phyloP scores from a whole-genome alignment of 1,140 invertebrate genomes.

The Theocolax elegans region DNA sequence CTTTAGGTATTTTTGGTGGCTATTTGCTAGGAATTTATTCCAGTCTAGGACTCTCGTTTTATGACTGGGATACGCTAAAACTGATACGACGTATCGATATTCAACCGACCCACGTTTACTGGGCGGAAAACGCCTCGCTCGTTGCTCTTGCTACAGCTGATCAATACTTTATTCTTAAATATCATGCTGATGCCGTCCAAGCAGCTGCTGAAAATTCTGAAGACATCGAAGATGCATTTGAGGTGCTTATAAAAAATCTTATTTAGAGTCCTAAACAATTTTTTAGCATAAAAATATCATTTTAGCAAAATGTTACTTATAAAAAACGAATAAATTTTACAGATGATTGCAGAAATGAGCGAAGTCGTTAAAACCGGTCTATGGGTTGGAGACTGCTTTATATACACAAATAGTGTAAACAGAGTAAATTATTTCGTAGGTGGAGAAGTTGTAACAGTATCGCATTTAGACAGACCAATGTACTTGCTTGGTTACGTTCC shows the following conservation, averaged over 20 bases:
- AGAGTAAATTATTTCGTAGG: conserved; percentile 99
- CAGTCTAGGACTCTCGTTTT: conserved; percentile 92
- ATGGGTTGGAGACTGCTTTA: conserved; percentile 99
- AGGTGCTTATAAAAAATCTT: conserved; percentile 71
- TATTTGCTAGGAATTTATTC: conserved; percentile 94
- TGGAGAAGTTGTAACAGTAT: conserved; percentile 97
- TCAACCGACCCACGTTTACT: conserved; percentile 92
- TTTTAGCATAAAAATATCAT: too few species aligned
- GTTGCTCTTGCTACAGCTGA: conserved; percentile 96
- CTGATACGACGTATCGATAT: conserved; percentile 96
- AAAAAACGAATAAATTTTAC: conserved; percentile 51
- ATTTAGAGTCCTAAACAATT: too few species aligned
- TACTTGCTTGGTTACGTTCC: conserved; percentile 98
- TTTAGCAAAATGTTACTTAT: too few species aligned
- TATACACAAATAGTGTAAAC: conserved; percentile 98
- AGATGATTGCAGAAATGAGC: conserved; percentile 88
- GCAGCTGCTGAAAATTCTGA: conserved; percentile 84
- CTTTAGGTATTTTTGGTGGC: conserved; percentile 92
- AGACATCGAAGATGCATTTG: conserved; percentile 97
- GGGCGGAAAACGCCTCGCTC: conserved; percentile 96
- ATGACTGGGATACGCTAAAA: conserved; percentile 96
- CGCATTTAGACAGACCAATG: conserved; percentile 93
- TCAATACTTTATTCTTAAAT: conserved; percentile 95
- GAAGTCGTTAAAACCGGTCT: conserved; percentile 96
- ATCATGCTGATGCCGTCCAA: conserved; percentile 82